Conservation (phyloP, 2,888 invertebrate species). For the Phyto melanocephala region DNA sequence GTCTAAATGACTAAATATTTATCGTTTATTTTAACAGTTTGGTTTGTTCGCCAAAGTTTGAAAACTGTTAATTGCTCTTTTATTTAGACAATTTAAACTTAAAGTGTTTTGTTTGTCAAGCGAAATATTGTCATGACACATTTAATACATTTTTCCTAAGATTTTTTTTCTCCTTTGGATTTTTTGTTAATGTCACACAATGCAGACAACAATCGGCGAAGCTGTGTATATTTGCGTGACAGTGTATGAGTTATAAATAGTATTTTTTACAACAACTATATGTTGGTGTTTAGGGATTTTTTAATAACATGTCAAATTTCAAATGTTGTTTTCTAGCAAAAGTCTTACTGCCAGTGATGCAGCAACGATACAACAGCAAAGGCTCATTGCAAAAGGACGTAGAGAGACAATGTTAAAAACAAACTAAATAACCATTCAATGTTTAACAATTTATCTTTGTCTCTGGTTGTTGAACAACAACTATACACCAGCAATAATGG, state of each 20-base stretch:
- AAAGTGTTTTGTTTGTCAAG: not conserved
- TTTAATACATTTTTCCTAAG: conserved; percentile 15
- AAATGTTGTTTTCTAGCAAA: conserved; percentile 30
- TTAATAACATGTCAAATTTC: conserved; percentile 58
- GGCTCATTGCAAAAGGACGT: not conserved
- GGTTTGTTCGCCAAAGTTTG: not conserved
- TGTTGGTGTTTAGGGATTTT: conserved; percentile 1
- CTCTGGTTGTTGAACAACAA: conserved; percentile 50
- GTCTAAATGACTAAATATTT: not conserved
- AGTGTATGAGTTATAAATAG: conserved; percentile 25
- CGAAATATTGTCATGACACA: conserved; percentile 34
- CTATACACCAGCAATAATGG: conserved; percentile 24
- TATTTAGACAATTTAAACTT: conserved; percentile 21
- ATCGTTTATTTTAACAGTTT: not conserved
- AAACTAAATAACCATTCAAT: conserved; percentile 65
- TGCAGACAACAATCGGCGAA: conserved; percentile 6
- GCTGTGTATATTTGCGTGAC: not conserved
- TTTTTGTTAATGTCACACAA: not conserved
- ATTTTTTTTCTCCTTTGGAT: no score
- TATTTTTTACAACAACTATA: not conserved
- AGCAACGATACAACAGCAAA: not conserved
- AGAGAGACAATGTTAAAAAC: not conserved
- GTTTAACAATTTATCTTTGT: conserved; percentile 66
- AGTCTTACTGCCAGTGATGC: no score
- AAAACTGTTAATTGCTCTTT: conserved; percentile 31